Base-by-base conservation (phyloP, 2,797 vertebrate genomes). In the Rhinella marina region DNA sequence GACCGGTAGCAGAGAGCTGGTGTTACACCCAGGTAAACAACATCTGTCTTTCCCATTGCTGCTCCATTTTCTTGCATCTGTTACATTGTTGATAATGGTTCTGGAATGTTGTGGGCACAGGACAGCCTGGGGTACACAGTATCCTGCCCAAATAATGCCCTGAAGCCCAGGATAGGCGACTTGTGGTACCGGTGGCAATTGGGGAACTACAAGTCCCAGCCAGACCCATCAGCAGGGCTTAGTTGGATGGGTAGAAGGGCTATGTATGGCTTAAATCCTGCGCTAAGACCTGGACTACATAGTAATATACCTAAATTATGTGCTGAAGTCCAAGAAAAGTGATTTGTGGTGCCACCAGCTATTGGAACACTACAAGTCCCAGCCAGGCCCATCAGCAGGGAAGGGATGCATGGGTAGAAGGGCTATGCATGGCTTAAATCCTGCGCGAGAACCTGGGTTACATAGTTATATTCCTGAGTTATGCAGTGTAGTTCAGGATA, bases 1-100 rank as follows among this genome's bases (percentile, higher is more conserved):
- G 97, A 92, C 98, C 97, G 94, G 95, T 99, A 94, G 98, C 98
- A 92, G 98, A 99, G 95, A 99, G 98, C 95, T 99, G 98, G 98
- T 99, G 98, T 96, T 99, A 98, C 91, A 99, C 98, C 92, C 98
- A 99, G 97, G 98, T 99, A 96, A 86, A 52, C 59, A 64, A 66
- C 5, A n/a, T 16, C 59, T 23, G 32, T 50, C 80, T 23, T n/a
- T 12, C 23, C 12, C 54, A 59, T 57, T 13, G 68, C 68, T 32
- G 19, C 76, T 78, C 56, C 76, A 25, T 56, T 57, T 56, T 57
- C 25, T 62, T 12, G 2, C 78, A 50, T 52, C 41, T 76, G 73
- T 16, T 59, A 13, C 57, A 59, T 76, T 7, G 25, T 50, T 21
- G 41, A 41, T 41, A 41, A 41, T 41, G 41, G 5, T 0, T 23